Base-by-base conservation (phyloP, 1,140 invertebrate species). In the Batillaria attramentaria region DNA sequence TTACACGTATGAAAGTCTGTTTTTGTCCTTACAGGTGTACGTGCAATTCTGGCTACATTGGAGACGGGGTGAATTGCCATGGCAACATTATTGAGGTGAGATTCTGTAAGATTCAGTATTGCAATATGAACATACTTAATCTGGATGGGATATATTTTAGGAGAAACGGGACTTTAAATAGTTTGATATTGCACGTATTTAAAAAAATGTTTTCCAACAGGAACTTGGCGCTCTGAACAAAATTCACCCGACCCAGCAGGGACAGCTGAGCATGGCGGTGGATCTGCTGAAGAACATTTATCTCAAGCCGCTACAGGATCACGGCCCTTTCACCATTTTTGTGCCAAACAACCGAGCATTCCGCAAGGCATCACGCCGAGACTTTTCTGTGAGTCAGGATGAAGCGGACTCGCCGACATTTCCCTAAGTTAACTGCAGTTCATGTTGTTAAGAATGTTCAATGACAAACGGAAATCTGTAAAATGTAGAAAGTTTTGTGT, bases 261-360 rank as follows among this genome's bases (percentile, higher is more conserved):
- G 68, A 4, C 73, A 81, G 31, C 70, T 88, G 76, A 57, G 37
- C 6, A 77, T 76, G 60, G 57, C 83, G n/a, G 50, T 82, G 18
- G 75, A 73, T n/a, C 35, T 85, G 57, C 46, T 87, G 0, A 62
- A 85, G 28, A 74, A 57, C 1, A 60, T 82, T n/a, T 87, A 85
- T 66, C 54, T 41, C 10, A 75, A 82, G 0, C 79, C 84, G 8
- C 69, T 88, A n/a, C 72, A 75, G 3, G 57, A 84, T 28, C 80
- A 84, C 62, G 87, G 87, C 20, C 87, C 87, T 6, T 87, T 89
- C 60, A 89, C 87, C 1, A 43, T 89, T 3, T 89, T 89, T 79
- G 73, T 86, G 18, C 80, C 86, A 2, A 83, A 65, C 16, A 83
- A 86, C 70, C 28, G 60, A 35, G 86, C 84, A 8, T 86, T 85